phyloP scores from a whole-genome alignment of 2,888 invertebrate genomes.

The Sarcophaga variegata region DNA sequence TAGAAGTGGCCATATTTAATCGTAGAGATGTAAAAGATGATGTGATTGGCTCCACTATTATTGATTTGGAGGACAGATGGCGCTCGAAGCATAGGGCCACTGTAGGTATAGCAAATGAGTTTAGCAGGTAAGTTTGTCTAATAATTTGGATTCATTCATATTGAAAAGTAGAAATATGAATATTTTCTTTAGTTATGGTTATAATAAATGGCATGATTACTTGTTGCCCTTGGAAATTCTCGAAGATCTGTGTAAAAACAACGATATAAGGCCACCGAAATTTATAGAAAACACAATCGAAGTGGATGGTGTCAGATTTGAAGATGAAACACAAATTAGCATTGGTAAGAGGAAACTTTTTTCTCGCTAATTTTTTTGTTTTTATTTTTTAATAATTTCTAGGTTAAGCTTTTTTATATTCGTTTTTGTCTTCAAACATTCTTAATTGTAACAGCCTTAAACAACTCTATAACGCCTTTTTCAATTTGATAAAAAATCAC shows the following conservation, averaged over 20 bases:
- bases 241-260: slow-evolving; percentile 86
- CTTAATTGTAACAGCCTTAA: no score
- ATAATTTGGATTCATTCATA: not conserved
- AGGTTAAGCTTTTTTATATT: no score
- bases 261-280: slow-evolving; percentile 85
- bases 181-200: slow-evolving; percentile 83
- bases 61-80: slow-evolving; percentile 94
- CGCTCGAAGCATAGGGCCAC: slow-evolving; percentile 90
- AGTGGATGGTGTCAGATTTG: slow-evolving; percentile 82
- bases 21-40: slow-evolving; percentile 87
- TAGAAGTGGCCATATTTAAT: slow-evolving; percentile 90
- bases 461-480: no score
- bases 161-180: no score
- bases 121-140: slow-evolving; percentile 84
- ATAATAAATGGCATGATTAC: slow-evolving; percentile 90
- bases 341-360: slow-evolving; percentile 70
- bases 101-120: slow-evolving; percentile 89
- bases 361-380: no score
- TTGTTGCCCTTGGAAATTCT: slow-evolving; percentile 88
- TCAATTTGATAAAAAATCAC: no score
- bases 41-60: slow-evolving; percentile 91
- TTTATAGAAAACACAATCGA: slow-evolving; percentile 83
- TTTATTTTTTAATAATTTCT: no score
- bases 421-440: no score
- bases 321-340: slow-evolving; percentile 77